Evolutionary conservation across 1,140 invertebrate genomes (phyloP), one percentile per base, ranked within the genome.

Genomic region (Hycleus cichorii): DNA sequence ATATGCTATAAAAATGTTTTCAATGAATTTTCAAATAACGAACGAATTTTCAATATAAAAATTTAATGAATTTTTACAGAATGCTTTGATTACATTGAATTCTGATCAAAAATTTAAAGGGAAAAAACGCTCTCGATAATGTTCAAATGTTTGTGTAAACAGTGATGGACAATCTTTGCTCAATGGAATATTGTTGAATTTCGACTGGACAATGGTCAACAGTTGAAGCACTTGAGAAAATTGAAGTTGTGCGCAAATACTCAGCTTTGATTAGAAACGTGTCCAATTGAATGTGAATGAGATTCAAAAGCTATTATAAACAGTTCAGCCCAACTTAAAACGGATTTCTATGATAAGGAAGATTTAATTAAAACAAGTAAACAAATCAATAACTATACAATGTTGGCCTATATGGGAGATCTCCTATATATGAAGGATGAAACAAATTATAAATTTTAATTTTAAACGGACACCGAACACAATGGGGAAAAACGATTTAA

Each of bases 181-280:
- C 32, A 38, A 55, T 32, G 52, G 51, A 43, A 55, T 47, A 44
- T 10, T 55, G 52, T 55, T 44, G 39, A 55, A 55, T 55, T 55
- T 55, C 11, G 47, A 47, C 43, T 55, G 59, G 59, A 61, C 59
- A 61, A 61, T 61, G 59, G 59, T 61, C 59, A 61, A 61, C 54
- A 61, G 38, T 40, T 48, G 27, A 47, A 32, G 45, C 54, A 51
- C 59, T 61, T 57, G 51, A 57, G 59, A 40, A 61, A 61, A 61
- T 61, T 61, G 59, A 61, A 61, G 54, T 46, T 47, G 11, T 47
- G 49, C 48, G 59, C 57, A 57, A 61, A 61, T 61, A 61, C 59
- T 57, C 42, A 48, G 49, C 53, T 57, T 57, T 61, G 59, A 61
- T 61, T 61, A 57, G 59, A 61, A 61, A 52, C 59, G 59, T 61